Base-by-base conservation (phyloP, 2,888 invertebrate species). In the Polyommatus icarus region DNA sequence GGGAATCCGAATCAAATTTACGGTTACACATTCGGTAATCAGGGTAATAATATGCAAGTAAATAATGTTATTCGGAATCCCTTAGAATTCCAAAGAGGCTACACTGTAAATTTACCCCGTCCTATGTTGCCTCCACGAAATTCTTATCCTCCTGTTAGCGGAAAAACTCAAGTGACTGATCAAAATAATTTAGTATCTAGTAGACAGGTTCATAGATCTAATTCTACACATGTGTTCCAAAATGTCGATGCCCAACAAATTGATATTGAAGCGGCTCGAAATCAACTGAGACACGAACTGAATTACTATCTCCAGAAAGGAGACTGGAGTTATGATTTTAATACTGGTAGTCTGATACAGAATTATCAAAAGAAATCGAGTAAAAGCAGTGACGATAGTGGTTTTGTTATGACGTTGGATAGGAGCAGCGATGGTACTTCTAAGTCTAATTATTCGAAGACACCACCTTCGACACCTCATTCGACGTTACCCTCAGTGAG, bases 111-210 rank as follows among this genome's bases (percentile, higher is more conserved):
- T 91, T 90, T 94, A 89, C 93, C 94, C 87, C 95, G 95, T 89
- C 94, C 95, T 84, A 93, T 94, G 92, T 92, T 95, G 88, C 95
- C 95, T 86, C 95, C 95, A 76, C 93, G 95, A 85, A 95, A 95
- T 90, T 95, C 95, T 83, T 95, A 95, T 88, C 95, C 95, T 83
- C 95, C 95, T 72, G 94, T 95, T 83, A 92, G 94, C 88, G 94
- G 93, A 85, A 95, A 95, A 93, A 90, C 86, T 84, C 94, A 94
- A 92, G 89, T 87, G 90, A 91, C 93, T 91, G 91, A 92, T 90
- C 91, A 91, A 86, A 90, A 87, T 89, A 92, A 89, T 82, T 87
- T 92, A 91, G 88, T 91, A 87, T 90, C 91, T 89, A 92, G 89
- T 91, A 90, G 94, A 89, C 89, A 95, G 88, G 88, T 96, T 88